A percentile compares a stretch with the other conserved stretches of the same genome.
Conservation (phyloP, 2,113 vertebrate species). For the Pterocles orientalis region DNA sequence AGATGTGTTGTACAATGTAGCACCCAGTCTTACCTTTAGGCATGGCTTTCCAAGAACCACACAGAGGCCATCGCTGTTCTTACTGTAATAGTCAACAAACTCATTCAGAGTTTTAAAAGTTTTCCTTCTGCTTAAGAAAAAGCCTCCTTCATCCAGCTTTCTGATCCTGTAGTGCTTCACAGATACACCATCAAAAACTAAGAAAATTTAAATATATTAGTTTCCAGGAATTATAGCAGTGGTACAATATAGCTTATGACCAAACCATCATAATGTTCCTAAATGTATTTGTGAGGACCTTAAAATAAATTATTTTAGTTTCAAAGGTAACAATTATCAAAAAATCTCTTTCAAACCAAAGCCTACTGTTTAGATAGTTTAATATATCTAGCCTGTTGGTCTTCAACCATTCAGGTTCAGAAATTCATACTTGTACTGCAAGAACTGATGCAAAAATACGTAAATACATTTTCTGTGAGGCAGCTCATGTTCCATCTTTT, state of each 20-base stretch:
- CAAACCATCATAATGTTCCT: not conserved
- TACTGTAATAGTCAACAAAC: constrained; percentile 84
- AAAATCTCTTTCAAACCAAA: not conserved
- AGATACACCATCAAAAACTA: constrained; percentile 81
- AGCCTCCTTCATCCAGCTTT: constrained; percentile 75
- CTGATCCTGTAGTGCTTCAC: constrained; percentile 93
- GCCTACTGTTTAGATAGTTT: not conserved
- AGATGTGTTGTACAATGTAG: not conserved
- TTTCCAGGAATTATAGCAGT: not conserved
- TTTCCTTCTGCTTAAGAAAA: constrained; percentile 76
- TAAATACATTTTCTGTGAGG: not conserved
- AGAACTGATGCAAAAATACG: not conserved
- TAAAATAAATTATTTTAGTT: not conserved
- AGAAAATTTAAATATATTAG: constrained; percentile 18
- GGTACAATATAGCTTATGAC: not conserved
- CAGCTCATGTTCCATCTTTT: not conserved
- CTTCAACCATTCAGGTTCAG: not conserved
- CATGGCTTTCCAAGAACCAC: constrained; percentile 83
- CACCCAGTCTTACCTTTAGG: constrained; percentile 80
- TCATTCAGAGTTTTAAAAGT: constrained; percentile 80
- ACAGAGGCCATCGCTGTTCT: constrained; percentile 82
- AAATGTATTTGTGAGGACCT: not conserved
- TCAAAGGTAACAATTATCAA: not conserved
- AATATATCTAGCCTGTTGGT: not conserved
- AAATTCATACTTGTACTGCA: not conserved